Percentiles rank a stretch among this genome's conserved stretches.
Conservation (phyloP, 2,797 vertebrate genomes). For the Acrocephalus scirpaceus region DNA sequence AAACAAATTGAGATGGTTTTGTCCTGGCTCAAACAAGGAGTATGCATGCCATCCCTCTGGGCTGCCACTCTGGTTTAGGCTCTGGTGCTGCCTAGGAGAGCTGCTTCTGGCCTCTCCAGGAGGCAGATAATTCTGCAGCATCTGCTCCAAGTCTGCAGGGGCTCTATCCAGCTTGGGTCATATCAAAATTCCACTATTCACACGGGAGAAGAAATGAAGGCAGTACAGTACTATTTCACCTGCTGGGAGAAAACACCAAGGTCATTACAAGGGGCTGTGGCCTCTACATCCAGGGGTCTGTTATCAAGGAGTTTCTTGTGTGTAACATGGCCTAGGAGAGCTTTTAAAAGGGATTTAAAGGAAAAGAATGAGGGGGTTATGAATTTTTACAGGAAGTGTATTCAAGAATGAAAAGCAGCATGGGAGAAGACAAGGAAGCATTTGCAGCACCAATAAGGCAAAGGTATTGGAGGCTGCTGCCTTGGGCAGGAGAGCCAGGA, state of each 20-base stretch:
- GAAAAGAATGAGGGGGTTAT: neutral
- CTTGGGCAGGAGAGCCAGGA: neutral
- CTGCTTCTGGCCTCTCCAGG: neutral
- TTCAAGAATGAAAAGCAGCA: neutral
- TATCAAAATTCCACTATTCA: fast-evolving
- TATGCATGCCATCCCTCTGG: fast-evolving
- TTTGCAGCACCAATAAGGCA: neutral
- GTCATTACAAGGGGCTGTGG: fast-evolving
- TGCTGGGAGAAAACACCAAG: fast-evolving
- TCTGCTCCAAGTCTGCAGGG: neutral
- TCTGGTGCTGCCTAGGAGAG: neutral
- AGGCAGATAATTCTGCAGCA: neutral
- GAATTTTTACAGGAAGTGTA: neutral
- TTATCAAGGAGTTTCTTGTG: neutral
- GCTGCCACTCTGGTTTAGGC: neutral
- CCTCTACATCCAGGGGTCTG: neutral
- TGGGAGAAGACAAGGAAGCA: neutral
- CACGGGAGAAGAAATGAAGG: neutral
- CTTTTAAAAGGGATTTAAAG: neutral
- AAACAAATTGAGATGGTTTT: neutral
- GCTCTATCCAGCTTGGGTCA: neutral
- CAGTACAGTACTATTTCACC: neutral
- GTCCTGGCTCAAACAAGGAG: neutral
- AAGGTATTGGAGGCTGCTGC: neutral
- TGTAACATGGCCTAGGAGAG: neutral